Base-by-base conservation (phyloP, 2,797 vertebrate species). In the Acrocephalus scirpaceus region DNA sequence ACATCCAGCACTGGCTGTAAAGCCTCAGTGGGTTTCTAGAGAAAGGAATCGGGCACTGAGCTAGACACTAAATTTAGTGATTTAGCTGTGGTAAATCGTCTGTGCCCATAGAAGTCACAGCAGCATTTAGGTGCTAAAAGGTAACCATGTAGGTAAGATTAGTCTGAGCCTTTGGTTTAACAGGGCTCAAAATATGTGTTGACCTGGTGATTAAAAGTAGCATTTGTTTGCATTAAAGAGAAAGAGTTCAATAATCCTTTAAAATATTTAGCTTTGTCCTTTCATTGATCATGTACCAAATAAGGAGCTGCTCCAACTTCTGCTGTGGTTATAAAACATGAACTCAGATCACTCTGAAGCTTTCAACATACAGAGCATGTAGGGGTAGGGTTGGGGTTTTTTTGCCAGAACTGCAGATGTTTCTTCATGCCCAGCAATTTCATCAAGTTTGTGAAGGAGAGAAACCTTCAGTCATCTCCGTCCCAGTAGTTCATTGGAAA, bases 401-500 rank as follows among this genome's bases (percentile, higher is more conserved):
- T 45, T 44, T 93, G 21, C 29, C 65, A 56, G 27, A 87, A 74
- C 38, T 89, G 58, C 72, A 92, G 58, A 53, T 69, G 17, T 71
- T 93, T 92, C 75, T 77, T 90, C 86, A 40, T 67, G 65, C 44
- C 57, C 65, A 80, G 69, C 6, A 50, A 38, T 61, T 95, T 34
- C 44, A 62, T 92, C 61, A 77, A 4, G 22, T 79, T 61, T 83
- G 64, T 78, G 85, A 92, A 88, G 70, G 74, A 96, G 65, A 93
- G 77, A 87, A 95, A 88, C 80, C 67, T 69, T 67, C 45, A 82
- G 51, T 82, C 61, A 38, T 81, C 76, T 72, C 66, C 66, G 17
- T 91, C 64, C 92, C 56, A 87, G 65, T 64, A 80, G 83, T 91
- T 97, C 91, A 84, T 51, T 95, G 96, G 22, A 91, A 95, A 95